Evolutionary conservation across 2,797 vertebrate species (phyloP), one percentile per base, ranked within the genome.

Genomic region (Xenopus petersii): DNA sequence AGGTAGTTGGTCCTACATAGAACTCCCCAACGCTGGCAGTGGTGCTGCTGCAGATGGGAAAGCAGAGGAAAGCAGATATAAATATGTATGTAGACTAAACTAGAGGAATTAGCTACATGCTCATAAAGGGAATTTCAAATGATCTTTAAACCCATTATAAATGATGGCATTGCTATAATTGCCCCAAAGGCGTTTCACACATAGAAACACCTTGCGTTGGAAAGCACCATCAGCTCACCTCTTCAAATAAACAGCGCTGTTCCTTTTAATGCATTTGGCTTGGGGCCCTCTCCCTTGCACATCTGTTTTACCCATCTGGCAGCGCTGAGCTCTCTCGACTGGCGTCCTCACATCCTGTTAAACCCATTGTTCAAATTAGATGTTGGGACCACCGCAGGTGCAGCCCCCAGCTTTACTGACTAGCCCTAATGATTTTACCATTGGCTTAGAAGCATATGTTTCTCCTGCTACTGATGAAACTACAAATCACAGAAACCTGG

Each of bases 251-350:
- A 70, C 67, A 70, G n/a, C 2, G 26, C 16, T 17, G 0, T 46
- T 12, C 13, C 10, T 64, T 76, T 67, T 26, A 62, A 54, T 62
- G 36, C 64, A 49, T 67, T 61, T 56, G 16, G 63, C 70, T 69
- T 51, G 4, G 12, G 56, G 61, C 47, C 68, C 58, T 7, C 21
- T 75, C 13, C 47, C 15, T 51, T 24, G n/a, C 59, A 63, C 75
- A 71, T 72, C 75, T 77, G 69, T 77, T 77, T 26, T 71, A n/a
- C 24, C 58, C 42, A 62, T 48, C 69, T 68, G 55, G 59, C 42
- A 56, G 67, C 64, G 49, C 67, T 60, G 16, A 66, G 49, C 51
- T 16, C 13, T 71, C 62, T 46, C 2, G 2, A 65, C 42, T 54
- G 56, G 59, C 66, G 67, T 64, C 17, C 63, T n/a, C 6, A 15